Evolutionary conservation across 2,113 vertebrate genomes (phyloP).

Genomic region (Pleuronectes platessa): DNA sequence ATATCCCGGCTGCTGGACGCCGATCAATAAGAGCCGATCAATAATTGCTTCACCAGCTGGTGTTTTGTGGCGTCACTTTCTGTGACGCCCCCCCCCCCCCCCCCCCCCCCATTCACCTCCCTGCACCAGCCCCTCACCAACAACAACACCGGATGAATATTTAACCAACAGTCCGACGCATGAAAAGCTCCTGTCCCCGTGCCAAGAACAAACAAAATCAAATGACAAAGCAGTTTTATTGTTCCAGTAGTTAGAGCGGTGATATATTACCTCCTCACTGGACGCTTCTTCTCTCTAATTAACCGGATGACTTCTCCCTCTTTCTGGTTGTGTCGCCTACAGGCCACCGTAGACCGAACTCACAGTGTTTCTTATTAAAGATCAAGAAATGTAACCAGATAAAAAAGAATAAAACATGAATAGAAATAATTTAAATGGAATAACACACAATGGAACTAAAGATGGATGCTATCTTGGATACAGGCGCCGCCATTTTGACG

Average conservation of each 20-base stretch:
- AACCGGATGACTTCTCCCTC: constrained; percentile 55
- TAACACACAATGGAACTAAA: too few relatives aligned
- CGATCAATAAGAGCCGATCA: constrained; percentile 38
- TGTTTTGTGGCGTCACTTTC: not conserved
- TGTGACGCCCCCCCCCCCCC: too few relatives aligned
- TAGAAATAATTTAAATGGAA: too few relatives aligned
- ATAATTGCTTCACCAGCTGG: constrained; percentile 46
- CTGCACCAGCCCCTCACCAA: not conserved
- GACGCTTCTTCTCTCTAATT: constrained; percentile 56
- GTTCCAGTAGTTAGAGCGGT: constrained; percentile 52
- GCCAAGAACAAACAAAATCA: constrained; percentile 53
- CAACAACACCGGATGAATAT: constrained; percentile 56
- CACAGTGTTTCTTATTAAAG: constrained; percentile 7
- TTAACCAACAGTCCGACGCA: constrained; percentile 35
- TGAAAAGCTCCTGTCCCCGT: constrained; percentile 37
- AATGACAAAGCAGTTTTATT: constrained; percentile 72
- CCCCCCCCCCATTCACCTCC: too few relatives aligned
- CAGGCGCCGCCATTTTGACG: too few relatives aligned
- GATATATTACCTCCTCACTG: constrained; percentile 62
- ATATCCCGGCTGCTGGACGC: not conserved
- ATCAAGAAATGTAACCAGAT: constrained; percentile 14
- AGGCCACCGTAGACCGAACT: constrained; percentile 32
- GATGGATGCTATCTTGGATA: too few relatives aligned
- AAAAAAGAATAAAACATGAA: too few relatives aligned
- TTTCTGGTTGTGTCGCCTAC: constrained; percentile 58